phyloP scores from a whole-genome alignment of 53 echinoderm and acorn worm species.

The Mesocentrotus franciscanus region DNA sequence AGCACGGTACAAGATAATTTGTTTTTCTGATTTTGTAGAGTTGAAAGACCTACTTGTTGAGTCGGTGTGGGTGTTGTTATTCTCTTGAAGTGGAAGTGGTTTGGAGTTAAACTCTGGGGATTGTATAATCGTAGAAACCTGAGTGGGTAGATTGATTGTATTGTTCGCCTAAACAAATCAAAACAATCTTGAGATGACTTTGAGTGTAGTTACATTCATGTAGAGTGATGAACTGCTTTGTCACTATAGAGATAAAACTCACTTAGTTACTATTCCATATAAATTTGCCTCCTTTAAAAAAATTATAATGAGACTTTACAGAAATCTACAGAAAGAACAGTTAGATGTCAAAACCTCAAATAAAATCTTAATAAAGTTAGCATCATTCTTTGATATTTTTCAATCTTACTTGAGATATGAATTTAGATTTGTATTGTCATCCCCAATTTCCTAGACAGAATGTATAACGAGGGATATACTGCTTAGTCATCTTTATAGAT shows the following conservation, averaged over 20 bases:
- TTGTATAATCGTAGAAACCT: not conserved
- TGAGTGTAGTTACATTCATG: not conserved
- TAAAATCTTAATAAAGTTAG: not conserved
- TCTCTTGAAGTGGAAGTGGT: not conserved
- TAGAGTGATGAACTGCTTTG: not conserved
- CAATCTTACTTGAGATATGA: too few relatives aligned
- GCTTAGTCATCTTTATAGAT: too few relatives aligned
- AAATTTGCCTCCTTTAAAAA: too few relatives aligned
- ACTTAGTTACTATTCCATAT: too few relatives aligned
- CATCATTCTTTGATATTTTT: too few relatives aligned
- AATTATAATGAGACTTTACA: not conserved
- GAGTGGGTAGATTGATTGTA: not conserved
- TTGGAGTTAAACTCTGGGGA: not conserved
- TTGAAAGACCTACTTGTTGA: slow-evolving; percentile 35
- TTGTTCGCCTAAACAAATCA: not conserved
- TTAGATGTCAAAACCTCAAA: not conserved
- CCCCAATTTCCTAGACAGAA: too few relatives aligned
- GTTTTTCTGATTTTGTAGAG: slow-evolving; percentile 39
- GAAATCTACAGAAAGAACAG: not conserved
- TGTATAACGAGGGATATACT: too few relatives aligned
- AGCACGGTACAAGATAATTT: slow-evolving; percentile 8
- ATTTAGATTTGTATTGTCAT: too few relatives aligned
- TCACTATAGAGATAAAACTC: too few relatives aligned
- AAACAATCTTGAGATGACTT: not conserved
- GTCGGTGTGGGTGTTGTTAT: not conserved